Conservation (phyloP, 2,797 vertebrate species). For the Pelodytes ibericus region DNA sequence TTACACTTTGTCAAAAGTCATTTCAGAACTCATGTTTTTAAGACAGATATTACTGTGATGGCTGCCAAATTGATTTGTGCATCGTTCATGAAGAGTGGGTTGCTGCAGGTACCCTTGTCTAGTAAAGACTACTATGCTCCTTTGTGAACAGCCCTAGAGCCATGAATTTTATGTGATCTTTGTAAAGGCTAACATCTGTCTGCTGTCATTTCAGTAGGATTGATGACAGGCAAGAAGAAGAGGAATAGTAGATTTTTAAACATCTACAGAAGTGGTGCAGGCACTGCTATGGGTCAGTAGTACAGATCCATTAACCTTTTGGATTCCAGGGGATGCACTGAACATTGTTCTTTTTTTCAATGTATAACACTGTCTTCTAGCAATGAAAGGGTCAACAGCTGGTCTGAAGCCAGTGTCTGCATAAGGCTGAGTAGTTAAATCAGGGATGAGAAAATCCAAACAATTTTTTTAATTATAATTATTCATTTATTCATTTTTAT, state of each 20-base stretch:
- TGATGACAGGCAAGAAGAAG: constrained; percentile 88
- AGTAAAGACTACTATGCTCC: constrained; percentile 71
- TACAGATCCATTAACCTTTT: constrained; percentile 56
- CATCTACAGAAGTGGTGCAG: constrained; percentile 58
- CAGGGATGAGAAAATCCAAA: too few species aligned
- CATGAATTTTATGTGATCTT: constrained; percentile 98
- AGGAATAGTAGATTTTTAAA: constrained; percentile 58
- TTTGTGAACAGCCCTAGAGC: constrained; percentile 89
- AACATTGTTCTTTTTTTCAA: constrained; percentile 56
- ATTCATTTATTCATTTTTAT: constrained; percentile 37
- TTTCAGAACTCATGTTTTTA: constrained; percentile 67
- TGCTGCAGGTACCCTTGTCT: constrained; percentile 71
- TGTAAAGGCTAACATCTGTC: constrained; percentile 99
- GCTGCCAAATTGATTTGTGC: constrained; percentile 70
- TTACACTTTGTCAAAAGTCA: constrained; percentile 77
- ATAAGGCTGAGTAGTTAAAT: too few species aligned
- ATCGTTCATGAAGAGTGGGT: constrained; percentile 65
- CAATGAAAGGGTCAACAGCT: too few species aligned
- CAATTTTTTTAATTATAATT: too few species aligned
- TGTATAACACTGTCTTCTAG: constrained; percentile 52
- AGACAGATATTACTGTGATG: constrained; percentile 63
- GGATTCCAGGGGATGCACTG: constrained; percentile 3
- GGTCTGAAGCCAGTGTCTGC: too few species aligned
- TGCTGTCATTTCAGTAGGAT: constrained; percentile 98
- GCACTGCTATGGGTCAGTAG: constrained; percentile 60